Evolutionary conservation across 92 coral and sea anemone species (phyloP), one percentile per base, ranked within the genome.

Genomic region (Umimayanthus chanpuru): DNA sequence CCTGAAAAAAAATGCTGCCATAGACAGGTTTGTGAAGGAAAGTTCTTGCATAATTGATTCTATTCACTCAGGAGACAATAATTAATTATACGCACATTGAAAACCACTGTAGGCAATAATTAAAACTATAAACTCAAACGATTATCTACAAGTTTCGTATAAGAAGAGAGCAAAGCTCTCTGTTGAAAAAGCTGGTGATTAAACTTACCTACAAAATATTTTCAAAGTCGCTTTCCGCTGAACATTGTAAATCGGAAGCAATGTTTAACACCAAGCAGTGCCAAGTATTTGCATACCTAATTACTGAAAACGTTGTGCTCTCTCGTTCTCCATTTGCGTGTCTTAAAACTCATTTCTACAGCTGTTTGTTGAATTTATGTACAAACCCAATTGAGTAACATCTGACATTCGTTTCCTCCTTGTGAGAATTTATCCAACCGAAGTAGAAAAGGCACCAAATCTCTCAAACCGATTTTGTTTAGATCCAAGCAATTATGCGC

Each of bases 271-370:
- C 36, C 11, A 30, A 30, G 28, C 71, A 58, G 28, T 14, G 44
- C 21, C 26, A 61, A 1, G 2, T 80, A 67, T 58, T 55, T 80
- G 29, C 43, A n/a, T 80, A 32, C 84, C 38, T 55, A 80, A 80
- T 80, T 80, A 80, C 50, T 58, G 68, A 28, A 80, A 80, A 16
- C 18, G 47, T 55, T 80, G 38, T 55, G 71, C 72, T 53, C 67
- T 79, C 44, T 50, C 28, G 39, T 64, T 49, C 44, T 55, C 39
- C 82, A 25, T 53, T 50, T 80, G 84, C 38, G 81, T 55, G 66
- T 10, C 32, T 50, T 29, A 50, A 30, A 79, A 20, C 40, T 40
- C 20, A 12, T 79, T 79, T 49, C 40, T 79, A 50, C 23, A 49
- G 66, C 23, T 50, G 53, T 79, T 28, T 50, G 30, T 79, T 53